Evolutionary conservation across 1,140 invertebrate genomes (phyloP).

Genomic region (Bursaphelenchus mucronatus): DNA sequence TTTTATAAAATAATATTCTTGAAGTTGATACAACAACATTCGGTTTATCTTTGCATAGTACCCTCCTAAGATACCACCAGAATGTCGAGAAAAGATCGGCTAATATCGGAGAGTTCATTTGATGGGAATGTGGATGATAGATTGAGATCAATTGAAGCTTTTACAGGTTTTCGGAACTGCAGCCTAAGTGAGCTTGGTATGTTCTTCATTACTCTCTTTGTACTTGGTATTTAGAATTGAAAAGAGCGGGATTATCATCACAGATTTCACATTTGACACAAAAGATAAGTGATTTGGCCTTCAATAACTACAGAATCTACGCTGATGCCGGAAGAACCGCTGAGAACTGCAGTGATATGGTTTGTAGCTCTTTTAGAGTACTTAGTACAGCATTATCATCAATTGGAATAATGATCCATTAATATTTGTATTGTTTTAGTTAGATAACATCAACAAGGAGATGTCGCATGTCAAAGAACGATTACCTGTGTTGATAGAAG

Average conservation of each 20-base stretch:
- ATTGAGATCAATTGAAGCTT: slow-evolving; percentile 19
- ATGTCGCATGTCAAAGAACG: slow-evolving; percentile 29
- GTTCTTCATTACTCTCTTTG: slow-evolving; percentile 23
- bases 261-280: slow-evolving; percentile 41
- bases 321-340: slow-evolving; percentile 60
- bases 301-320: slow-evolving; percentile 60
- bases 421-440: slow-evolving; percentile 32
- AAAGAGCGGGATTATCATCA: slow-evolving; percentile 22
- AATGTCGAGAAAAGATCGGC: no score
- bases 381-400: not conserved
- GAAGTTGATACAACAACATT: no score
- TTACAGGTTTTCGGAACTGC: slow-evolving; percentile 31
- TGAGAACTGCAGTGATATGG: slow-evolving; percentile 57
- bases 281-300: slow-evolving; percentile 56
- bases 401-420: not conserved
- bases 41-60: no score
- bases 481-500: slow-evolving; percentile 29
- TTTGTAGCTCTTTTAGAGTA: slow-evolving; percentile 20
- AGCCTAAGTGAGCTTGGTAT: slow-evolving; percentile 28
- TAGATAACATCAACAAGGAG: slow-evolving; percentile 40
- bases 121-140: slow-evolving; percentile 3
- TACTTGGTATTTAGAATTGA: slow-evolving; percentile 27
- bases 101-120: not conserved
- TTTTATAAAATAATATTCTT: no score
- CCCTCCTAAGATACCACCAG: no score